A percentile compares a stretch with the other conserved stretches of the same genome.
phyloP scores from a whole-genome alignment of 2,888 invertebrate genomes.

The Prosopocoilus inquinatus region DNA sequence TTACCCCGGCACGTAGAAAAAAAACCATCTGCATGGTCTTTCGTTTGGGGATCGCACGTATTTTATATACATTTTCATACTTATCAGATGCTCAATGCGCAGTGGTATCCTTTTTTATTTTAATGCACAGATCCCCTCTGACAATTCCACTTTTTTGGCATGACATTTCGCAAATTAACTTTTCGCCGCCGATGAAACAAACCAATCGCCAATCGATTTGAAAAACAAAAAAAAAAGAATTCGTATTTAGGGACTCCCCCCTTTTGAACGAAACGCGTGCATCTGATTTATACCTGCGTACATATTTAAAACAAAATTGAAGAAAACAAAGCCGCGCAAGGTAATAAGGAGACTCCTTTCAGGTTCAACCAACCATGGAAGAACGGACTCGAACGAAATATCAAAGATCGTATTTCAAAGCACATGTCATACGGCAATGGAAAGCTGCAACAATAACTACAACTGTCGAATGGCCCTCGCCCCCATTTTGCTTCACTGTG shows the following conservation, averaged over 20 bases:
- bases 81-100: slow-evolving; percentile 34
- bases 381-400: slow-evolving; percentile 32
- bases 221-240: not conserved
- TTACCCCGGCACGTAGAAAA: slow-evolving; percentile 42
- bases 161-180: slow-evolving; percentile 24
- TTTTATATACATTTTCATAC: slow-evolving; percentile 36
- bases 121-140: slow-evolving; percentile 27
- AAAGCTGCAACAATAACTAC: slow-evolving; percentile 77
- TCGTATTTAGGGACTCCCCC: slow-evolving; percentile 19
- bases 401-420: slow-evolving; percentile 69
- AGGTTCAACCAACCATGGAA: slow-evolving; percentile 41
- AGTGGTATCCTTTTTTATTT: slow-evolving; percentile 26
- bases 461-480: slow-evolving; percentile 76
- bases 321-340: not conserved
- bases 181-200: no score
- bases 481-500: slow-evolving; percentile 83
- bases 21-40: slow-evolving; percentile 44
- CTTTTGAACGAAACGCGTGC: not conserved
- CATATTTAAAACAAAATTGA: not conserved
- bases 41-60: slow-evolving; percentile 43
- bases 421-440: slow-evolving; percentile 84
- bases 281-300: not conserved
- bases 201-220: slow-evolving; percentile 10
- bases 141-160: slow-evolving; percentile 27
- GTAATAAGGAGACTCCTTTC: slow-evolving; percentile 32